phyloP scores from a whole-genome alignment of 2,113 vertebrate species.

The Polypterus bichir region DNA sequence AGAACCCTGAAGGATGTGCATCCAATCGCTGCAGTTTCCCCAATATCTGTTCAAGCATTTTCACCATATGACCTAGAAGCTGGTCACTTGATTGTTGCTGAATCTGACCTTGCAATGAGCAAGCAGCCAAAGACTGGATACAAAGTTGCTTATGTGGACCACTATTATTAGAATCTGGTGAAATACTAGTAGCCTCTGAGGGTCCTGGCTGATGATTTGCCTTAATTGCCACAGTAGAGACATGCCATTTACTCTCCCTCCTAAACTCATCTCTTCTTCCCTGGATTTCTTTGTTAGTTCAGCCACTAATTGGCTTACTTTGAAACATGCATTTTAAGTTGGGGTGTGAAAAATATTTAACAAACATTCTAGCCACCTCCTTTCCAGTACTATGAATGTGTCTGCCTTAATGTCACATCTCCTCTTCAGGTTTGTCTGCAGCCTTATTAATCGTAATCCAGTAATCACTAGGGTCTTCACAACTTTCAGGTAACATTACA shows the following conservation, averaged over 20 bases:
- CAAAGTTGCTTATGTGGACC: background rate
- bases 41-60: slow-evolving; percentile 1
- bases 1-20: background rate
- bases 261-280: slow-evolving; percentile 5
- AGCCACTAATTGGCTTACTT: slow-evolving; percentile 3
- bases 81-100: background rate
- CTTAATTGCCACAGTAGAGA: background rate
- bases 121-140: background rate
- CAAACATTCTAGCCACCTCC: slow-evolving; percentile 20
- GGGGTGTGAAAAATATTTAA: slow-evolving; percentile 11
- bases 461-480: slow-evolving; percentile 16
- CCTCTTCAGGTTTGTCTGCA: slow-evolving; percentile 16
- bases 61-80: background rate
- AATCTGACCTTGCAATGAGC: background rate
- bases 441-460: slow-evolving; percentile 18
- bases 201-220: background rate
- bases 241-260: background rate
- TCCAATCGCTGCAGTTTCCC: background rate
- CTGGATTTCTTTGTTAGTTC: slow-evolving; percentile 16
- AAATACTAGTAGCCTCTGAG: background rate
- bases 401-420: slow-evolving; percentile 9
- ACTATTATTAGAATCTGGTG: too few species aligned
- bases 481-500: background rate
- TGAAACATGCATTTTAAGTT: slow-evolving; percentile 8
- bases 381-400: slow-evolving; percentile 7